phyloP scores from a whole-genome alignment of 2,888 invertebrate species.

The Drosophila recens region DNA sequence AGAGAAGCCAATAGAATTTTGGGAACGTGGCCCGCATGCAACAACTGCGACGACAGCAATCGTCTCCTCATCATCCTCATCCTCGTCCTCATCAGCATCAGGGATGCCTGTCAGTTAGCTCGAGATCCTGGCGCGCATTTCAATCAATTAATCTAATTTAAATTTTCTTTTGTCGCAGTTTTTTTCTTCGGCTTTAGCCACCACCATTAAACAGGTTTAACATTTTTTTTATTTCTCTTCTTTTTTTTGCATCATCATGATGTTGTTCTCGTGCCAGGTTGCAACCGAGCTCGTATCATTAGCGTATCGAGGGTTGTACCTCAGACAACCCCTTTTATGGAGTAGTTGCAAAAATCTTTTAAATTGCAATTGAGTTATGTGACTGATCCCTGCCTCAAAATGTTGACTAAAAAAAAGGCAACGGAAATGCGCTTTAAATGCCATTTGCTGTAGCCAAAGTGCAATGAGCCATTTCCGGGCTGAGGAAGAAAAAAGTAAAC shows the following conservation, averaged over 20 bases:
- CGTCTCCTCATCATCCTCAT: constrained; percentile 18
- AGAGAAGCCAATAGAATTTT: constrained; percentile 21
- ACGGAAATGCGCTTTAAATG: constrained; percentile 81
- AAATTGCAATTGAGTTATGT: constrained; percentile 65
- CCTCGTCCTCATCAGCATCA: constrained; percentile 1
- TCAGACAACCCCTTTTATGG: constrained; percentile 30
- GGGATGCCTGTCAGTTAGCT: constrained; percentile 42
- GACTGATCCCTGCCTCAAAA: constrained; percentile 48
- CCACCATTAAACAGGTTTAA: constrained; percentile 76
- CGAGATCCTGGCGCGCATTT: constrained; percentile 62
- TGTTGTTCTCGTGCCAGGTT: constrained; percentile 56
- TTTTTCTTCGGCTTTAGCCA: constrained; percentile 44
- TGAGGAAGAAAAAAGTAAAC: constrained; percentile 28
- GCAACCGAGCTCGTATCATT: constrained; percentile 55
- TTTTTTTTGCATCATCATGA: constrained; percentile 59
- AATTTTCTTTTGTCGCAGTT: constrained; percentile 75
- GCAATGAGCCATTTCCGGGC: constrained; percentile 79
- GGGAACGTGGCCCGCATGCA: constrained; percentile 70
- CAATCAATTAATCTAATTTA: constrained; percentile 85
- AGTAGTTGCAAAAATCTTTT: constrained; percentile 12
- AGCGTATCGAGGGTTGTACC: constrained; percentile 60
- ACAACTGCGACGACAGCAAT: constrained; percentile 53
- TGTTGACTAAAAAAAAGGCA: constrained; percentile 46
- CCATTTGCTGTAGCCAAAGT: constrained; percentile 80
- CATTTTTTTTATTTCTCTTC: constrained; percentile 29